Evolutionary conservation across 2,797 vertebrate species (phyloP).

Genomic region (Alauda arvensis): DNA sequence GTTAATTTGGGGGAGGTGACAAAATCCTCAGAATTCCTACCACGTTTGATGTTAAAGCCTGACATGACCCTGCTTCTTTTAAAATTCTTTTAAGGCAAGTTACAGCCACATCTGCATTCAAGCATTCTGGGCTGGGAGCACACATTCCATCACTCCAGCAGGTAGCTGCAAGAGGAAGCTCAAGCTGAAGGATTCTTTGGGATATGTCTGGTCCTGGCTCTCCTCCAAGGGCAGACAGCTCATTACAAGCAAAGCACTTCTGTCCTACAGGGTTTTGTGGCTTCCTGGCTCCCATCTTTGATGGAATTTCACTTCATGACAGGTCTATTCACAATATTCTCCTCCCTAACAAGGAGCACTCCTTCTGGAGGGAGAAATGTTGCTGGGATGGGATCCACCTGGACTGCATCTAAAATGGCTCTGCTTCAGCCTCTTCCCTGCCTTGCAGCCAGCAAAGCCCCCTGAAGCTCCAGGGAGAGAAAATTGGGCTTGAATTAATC

Average conservation of each 20-base stretch:
- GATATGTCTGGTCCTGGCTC: neutral
- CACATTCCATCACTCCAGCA: neutral
- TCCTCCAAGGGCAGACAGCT: neutral
- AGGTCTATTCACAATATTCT: neutral
- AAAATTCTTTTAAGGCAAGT: neutral
- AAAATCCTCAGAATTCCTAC: neutral
- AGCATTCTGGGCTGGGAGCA: neutral
- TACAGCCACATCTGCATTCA: neutral
- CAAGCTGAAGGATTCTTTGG: neutral
- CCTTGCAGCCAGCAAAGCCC: neutral
- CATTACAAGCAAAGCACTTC: neutral
- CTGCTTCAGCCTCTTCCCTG: neutral
- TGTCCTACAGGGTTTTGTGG: neutral
- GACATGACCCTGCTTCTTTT: neutral
- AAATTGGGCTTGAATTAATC: fast-evolving
- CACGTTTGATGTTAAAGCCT: neutral
- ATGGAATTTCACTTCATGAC: neutral
- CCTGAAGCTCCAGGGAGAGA: neutral
- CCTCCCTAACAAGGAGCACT: neutral
- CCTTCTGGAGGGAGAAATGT: neutral
- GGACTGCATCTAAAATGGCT: neutral
- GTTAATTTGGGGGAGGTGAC: neutral
- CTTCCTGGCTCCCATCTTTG: neutral
- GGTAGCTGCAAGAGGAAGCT: neutral
- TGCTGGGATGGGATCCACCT: neutral